Percentiles rank a stretch among this genome's conserved stretches.
Evolutionary conservation across 2,113 vertebrate genomes (phyloP).

Genomic region (Mirza zaza): DNA sequence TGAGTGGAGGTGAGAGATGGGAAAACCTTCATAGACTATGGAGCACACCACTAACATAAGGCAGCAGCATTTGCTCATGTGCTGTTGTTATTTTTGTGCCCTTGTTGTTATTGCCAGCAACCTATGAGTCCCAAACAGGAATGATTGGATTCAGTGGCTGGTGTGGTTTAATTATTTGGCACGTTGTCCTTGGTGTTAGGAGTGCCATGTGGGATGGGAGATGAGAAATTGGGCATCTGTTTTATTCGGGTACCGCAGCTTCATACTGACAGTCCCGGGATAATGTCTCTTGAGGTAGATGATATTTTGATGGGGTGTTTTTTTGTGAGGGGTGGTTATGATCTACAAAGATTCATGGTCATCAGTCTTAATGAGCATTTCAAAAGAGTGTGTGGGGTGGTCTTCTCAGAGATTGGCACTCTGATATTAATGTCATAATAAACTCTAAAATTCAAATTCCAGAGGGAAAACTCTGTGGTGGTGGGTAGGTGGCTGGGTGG

Average conservation of each 20-base stretch:
- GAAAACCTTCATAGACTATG: not conserved
- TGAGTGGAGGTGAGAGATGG: not conserved
- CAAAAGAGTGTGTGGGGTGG: rapidly evolving
- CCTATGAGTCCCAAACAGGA: not conserved
- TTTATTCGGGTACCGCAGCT: not conserved
- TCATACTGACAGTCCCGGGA: not conserved
- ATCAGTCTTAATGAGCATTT: not conserved
- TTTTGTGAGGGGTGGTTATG: not conserved
- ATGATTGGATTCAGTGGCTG: not conserved
- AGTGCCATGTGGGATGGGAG: not conserved
- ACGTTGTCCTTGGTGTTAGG: not conserved
- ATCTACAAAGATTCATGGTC: not conserved
- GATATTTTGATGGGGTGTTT: not conserved
- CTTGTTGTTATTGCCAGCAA: not conserved
- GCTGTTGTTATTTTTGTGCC: not conserved
- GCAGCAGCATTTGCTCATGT: not conserved
- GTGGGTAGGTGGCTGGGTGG: not conserved
- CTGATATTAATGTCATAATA: not conserved
- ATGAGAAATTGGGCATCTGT: not conserved
- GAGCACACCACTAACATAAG: not conserved
- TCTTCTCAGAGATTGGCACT: not conserved
- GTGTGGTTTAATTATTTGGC: not conserved
- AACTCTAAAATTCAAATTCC: not conserved
- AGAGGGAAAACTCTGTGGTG: not conserved
- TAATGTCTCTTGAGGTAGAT: not conserved